phyloP scores from a whole-genome alignment of 2,888 invertebrate species.

The Machimus atricapillus region DNA sequence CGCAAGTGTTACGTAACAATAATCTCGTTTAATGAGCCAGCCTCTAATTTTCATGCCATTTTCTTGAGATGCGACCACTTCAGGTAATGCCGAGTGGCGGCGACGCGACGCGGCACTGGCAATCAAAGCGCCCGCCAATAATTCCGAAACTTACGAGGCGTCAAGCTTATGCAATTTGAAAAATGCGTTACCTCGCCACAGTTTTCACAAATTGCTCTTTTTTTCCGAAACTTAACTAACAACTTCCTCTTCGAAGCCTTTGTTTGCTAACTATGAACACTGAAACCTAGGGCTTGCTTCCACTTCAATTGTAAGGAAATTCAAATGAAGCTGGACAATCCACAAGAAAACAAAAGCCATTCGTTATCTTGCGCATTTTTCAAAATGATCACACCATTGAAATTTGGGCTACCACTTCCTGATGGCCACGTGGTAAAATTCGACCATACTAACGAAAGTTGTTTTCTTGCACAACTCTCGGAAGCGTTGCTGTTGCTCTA shows the following conservation, averaged over 20 bases:
- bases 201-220: background rate
- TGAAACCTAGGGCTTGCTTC: background rate
- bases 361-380: background rate
- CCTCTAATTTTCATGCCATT: background rate
- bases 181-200: background rate
- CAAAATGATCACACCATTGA: background rate
- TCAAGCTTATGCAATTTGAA: background rate
- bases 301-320: background rate
- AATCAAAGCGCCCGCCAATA: background rate
- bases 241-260: background rate
- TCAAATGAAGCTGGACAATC: background rate
- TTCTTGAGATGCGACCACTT: background rate
- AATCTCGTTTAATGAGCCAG: background rate
- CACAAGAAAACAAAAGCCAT: background rate
- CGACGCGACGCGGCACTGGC: background rate
- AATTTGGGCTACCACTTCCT: background rate
- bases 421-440: background rate
- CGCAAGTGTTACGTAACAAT: background rate
- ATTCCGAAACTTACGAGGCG: background rate
- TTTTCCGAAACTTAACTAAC: background rate
- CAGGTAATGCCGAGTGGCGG: background rate
- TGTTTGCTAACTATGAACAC: background rate
- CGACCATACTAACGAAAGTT: background rate
- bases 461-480: background rate
- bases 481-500: background rate